These are phyloP conservation scores for Xerus rutilus DNA, from an alignment of 2,797 vertebrate species.

Conservation along the genomic window DNA sequence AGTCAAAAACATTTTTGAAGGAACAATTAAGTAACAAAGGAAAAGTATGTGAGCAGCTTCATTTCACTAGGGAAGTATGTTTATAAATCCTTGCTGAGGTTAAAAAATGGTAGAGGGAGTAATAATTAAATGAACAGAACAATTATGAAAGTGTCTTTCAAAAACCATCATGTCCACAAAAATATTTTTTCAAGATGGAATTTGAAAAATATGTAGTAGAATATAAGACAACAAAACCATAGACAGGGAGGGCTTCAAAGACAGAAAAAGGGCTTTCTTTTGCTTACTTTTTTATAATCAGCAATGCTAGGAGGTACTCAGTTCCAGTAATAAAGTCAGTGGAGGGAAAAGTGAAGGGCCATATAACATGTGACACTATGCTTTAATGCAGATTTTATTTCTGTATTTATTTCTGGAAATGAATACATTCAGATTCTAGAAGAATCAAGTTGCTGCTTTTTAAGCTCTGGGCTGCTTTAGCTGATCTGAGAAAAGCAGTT, in stretches of 20 bases:
- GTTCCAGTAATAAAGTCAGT: not conserved
- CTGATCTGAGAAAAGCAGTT: not conserved
- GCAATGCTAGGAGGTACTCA: not conserved
- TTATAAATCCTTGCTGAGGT: not conserved
- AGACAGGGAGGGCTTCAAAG: not conserved
- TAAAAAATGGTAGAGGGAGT: not conserved
- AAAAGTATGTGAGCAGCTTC: not conserved
- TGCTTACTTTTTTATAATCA: not conserved
- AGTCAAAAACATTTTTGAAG: constrained; percentile 2
- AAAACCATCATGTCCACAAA: not conserved
- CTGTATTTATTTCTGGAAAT: not conserved
- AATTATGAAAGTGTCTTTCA: not conserved
- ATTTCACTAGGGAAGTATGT: not conserved
- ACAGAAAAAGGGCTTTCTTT: constrained; percentile 4
- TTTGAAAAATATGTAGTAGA: constrained; percentile 2
- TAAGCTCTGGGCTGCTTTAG: not conserved
- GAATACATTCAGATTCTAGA: not conserved
- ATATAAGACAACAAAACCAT: not conserved
- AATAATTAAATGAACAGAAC: not conserved
- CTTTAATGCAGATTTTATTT: not conserved
- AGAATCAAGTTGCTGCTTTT: not conserved
- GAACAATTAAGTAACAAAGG: constrained; percentile 18
- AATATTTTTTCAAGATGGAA: constrained; percentile 21
- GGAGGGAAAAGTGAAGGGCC: not conserved
- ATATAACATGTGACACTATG: not conserved